Base-by-base conservation (phyloP, 2,888 invertebrate species). In the Eristalinus aeneus region DNA sequence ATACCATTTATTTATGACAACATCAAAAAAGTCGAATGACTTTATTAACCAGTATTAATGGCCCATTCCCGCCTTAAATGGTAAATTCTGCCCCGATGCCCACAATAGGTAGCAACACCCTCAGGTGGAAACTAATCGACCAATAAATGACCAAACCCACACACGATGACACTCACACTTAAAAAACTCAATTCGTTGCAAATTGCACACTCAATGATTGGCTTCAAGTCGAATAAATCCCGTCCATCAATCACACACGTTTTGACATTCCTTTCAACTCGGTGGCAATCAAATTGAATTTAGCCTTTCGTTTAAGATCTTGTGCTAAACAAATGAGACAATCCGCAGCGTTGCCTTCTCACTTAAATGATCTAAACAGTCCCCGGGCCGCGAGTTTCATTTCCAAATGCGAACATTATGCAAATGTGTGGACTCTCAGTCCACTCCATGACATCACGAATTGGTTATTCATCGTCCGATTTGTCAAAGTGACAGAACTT, bases 381-480 rank as follows among this genome's bases (percentile, higher is more conserved):
- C 34, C 34, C 34, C 32, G 4, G 9, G 9, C n/a, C 6, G n/a
- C 16, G 53, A 3, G n/a, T 20, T n/a, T 23, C 56, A 56, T 11
- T 12, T 22, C 56, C 11, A 46, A 39, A 39, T 56, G 54, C 65
- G 69, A 77, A 71, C 77, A 78, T 34, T 63, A 77, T 64, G 63
- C 61, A 36, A 39, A 61, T 53, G 65, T 27, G 65, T 72, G 53
- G 20, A 12, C 56, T 71, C 32, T 34, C 34, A 65, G 53, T n/a
- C 60, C 46, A 61, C 2, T 72, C 46, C 39, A 72, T 65, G 78
- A 78, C 77, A 71, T 58, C 71, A 77, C 56, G 60, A 72, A 78
- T 56, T 39, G 76, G 56, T 77, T 71, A 32, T 39, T 77, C 69
- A 77, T 46, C 12, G 27, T 31, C n/a, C 11, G 12, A 8, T 16